Conservation (phyloP, 2,888 invertebrate genomes). For the Harpagoxenus sublaevis region DNA sequence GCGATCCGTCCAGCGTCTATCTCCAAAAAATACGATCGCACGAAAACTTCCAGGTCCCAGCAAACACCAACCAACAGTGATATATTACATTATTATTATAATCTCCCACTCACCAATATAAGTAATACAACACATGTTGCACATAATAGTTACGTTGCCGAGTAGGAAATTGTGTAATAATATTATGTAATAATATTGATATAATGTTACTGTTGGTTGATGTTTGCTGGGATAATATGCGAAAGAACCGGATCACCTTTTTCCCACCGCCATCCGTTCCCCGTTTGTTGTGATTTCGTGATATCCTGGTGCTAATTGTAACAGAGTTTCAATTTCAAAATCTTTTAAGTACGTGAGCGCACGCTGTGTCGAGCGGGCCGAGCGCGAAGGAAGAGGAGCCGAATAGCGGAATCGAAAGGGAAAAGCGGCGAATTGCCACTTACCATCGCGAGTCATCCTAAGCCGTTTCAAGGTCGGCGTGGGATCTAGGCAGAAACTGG, state of each 20-base stretch:
- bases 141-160: too few relatives aligned
- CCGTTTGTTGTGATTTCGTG: background rate
- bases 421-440: background rate
- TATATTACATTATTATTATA: too few relatives aligned
- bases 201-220: too few relatives aligned
- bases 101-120: too few relatives aligned
- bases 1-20: background rate
- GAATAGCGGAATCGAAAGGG: background rate
- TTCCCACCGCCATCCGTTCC: background rate
- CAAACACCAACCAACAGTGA: too few relatives aligned
- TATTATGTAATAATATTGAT: too few relatives aligned
- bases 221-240: too few relatives aligned
- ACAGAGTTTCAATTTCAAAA: background rate
- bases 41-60: background rate
- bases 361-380: background rate
- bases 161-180: too few relatives aligned
- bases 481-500: background rate
- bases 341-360: background rate
- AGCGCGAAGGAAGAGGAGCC: constrained; percentile 14
- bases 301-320: background rate
- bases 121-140: too few relatives aligned
- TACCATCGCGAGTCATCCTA: background rate
- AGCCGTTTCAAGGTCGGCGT: background rate
- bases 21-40: background rate
- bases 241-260: background rate